Evolutionary conservation across 2,888 invertebrate species (phyloP), one percentile per base, ranked within the genome.

Genomic region (Pyrrhia umbra): DNA sequence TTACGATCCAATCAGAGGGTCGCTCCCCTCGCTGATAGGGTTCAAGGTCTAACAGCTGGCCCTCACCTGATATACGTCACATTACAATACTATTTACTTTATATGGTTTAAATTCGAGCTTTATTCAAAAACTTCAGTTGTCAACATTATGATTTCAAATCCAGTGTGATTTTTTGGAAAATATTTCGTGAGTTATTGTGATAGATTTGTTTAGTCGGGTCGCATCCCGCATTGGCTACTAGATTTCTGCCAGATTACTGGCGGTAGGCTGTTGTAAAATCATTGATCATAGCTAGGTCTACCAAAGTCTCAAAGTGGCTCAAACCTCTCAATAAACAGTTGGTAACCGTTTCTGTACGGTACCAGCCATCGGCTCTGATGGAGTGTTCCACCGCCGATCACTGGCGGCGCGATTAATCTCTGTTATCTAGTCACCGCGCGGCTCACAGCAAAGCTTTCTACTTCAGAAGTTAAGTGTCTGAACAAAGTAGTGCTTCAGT

Each of bases 11-110:
- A 78, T 77, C 61, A 63, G 59, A 62, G 66, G 61, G 54, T 64
- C 18, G 52, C 56, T 57, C 70, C 68, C 75, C 59, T 30, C 52
- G 37, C 37, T 66, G 75, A 63, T 60, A 54, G 45, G 13, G 55
- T 50, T 74, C 80, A 78, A 74, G 78, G 76, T 70, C 60, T 66
- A 55, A 73, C 77, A 82, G 75, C 69, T 78, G 80, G 15, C 49
- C 27, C 56, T 45, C 64, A 65, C 77, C 73, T 66, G 81, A 68
- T 75, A 68, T 42, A 60, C 64, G 60, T 30, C 40, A 50, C 27
- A 56, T 59, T 43, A 39, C 57, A 45, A 50, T 10, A 16, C 30
- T 50, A 59, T 59, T 42, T 25, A 63, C 45, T 42, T 18, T 47
- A 8, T 10, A n/a, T 5, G 23, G 2, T 16, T 30, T 18, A n/a